phyloP scores from a whole-genome alignment of 2,888 invertebrate genomes.

The Euclidia mi region DNA sequence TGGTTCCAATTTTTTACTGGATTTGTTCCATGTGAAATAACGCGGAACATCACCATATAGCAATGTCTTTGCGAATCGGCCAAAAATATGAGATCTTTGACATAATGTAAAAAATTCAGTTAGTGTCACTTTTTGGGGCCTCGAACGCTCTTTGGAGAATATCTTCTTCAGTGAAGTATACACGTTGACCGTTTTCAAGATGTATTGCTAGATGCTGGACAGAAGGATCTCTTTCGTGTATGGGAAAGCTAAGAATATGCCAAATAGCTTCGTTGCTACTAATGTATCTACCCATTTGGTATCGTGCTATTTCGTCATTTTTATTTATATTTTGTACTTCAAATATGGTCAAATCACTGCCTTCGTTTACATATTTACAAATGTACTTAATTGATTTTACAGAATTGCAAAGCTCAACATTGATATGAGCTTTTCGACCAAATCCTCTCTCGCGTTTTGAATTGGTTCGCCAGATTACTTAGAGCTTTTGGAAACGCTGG shows the following conservation, averaged over 20 bases:
- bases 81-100: conserved; percentile 28
- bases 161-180: conserved; percentile 15
- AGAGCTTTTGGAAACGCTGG: no score
- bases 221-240: conserved; percentile 41
- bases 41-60: conserved; percentile 27
- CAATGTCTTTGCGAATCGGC: conserved; percentile 28
- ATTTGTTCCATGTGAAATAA: conserved; percentile 24
- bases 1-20: conserved; percentile 26
- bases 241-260: conserved; percentile 32
- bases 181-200: conserved; percentile 35
- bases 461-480: no score
- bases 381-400: no score
- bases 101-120: conserved; percentile 33
- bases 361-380: conserved; percentile 26
- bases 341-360: conserved; percentile 7
- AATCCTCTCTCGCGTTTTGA: no score
- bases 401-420: conserved; percentile 23
- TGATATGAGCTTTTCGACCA: conserved; percentile 15
- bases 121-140: conserved; percentile 25
- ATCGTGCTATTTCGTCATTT: conserved; percentile 25
- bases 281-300: conserved; percentile 29
- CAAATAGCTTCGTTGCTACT: conserved; percentile 31
- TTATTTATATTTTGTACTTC: conserved; percentile 7
- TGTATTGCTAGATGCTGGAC: conserved; percentile 36
- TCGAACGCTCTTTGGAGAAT: conserved; percentile 9